These are phyloP conservation scores for Phoxinus dragarum DNA, from an alignment of 2,797 vertebrate genomes.

Conservation along the genomic window DNA sequence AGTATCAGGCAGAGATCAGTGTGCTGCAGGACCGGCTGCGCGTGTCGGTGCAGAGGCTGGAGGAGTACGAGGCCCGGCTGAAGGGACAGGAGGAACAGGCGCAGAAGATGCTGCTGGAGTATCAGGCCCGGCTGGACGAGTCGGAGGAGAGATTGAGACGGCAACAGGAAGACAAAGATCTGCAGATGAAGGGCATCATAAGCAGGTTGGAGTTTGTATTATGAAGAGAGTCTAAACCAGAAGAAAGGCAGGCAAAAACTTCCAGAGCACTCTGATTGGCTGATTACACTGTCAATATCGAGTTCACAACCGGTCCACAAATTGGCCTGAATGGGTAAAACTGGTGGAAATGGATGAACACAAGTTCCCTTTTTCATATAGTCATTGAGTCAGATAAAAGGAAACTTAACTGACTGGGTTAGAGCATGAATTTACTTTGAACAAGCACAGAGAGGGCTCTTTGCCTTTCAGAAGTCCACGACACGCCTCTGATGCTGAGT, in stretches of 20 bases:
- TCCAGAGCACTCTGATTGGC: background rate
- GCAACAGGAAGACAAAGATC: constrained; percentile 98
- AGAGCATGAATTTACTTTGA: constrained; percentile 20
- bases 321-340: background rate
- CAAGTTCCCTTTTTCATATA: background rate
- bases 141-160: constrained; percentile 95
- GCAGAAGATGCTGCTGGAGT: constrained; percentile 95
- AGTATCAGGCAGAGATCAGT: constrained; percentile 93
- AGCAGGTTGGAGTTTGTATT: constrained; percentile 82
- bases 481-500: background rate
- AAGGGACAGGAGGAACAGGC: constrained; percentile 96
- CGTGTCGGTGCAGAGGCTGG: constrained; percentile 93
- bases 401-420: background rate
- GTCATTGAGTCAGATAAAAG: background rate
- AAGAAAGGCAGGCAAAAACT: background rate
- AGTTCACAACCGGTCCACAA: background rate
- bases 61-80: constrained; percentile 91
- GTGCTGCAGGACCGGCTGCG: constrained; percentile 95
- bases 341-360: background rate
- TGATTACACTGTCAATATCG: background rate
- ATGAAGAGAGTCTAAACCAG: background rate
- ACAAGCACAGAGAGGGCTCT: constrained; percentile 15
- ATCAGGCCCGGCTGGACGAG: constrained; percentile 96
- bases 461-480: constrained; percentile 9
- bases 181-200: constrained; percentile 99